phyloP scores from a whole-genome alignment of 2,113 vertebrate species.

The Ahaetulla prasina region DNA sequence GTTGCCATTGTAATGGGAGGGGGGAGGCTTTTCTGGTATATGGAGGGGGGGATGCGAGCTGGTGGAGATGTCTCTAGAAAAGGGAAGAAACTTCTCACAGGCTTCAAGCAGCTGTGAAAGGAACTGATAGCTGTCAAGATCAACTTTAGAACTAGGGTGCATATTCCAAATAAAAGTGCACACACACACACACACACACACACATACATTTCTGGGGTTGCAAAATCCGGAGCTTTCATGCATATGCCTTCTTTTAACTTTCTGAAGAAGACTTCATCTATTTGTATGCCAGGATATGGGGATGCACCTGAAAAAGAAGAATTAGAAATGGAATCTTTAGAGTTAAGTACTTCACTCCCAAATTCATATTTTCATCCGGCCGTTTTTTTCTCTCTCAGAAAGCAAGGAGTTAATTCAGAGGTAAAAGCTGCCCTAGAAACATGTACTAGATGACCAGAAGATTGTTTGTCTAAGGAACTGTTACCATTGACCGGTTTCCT shows the following conservation, averaged over 20 bases:
- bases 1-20: too few relatives aligned
- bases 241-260: constrained; percentile 86
- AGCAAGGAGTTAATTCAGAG: constrained; percentile 14
- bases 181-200: not conserved
- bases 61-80: too few relatives aligned
- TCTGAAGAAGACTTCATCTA: constrained; percentile 93
- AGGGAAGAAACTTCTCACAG: too few relatives aligned
- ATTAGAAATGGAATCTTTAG: not conserved
- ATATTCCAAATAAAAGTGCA: not conserved
- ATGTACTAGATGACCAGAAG: constrained; percentile 51
- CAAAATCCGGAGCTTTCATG: constrained; percentile 87
- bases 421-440: constrained; percentile 45
- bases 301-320: constrained; percentile 78
- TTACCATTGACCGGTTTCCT: constrained; percentile 30
- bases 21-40: too few relatives aligned
- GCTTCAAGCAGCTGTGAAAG: too few relatives aligned
- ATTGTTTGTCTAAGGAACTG: constrained; percentile 61
- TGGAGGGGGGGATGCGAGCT: too few relatives aligned
- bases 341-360: not conserved
- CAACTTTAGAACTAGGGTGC: not conserved
- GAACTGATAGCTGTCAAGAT: too few relatives aligned
- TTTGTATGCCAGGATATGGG: constrained; percentile 89
- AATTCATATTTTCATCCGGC: not conserved
- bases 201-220: constrained; percentile 86
- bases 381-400: not conserved